Conservation (phyloP, 2,113 vertebrate genomes). For the Chaenocephalus aceratus region DNA sequence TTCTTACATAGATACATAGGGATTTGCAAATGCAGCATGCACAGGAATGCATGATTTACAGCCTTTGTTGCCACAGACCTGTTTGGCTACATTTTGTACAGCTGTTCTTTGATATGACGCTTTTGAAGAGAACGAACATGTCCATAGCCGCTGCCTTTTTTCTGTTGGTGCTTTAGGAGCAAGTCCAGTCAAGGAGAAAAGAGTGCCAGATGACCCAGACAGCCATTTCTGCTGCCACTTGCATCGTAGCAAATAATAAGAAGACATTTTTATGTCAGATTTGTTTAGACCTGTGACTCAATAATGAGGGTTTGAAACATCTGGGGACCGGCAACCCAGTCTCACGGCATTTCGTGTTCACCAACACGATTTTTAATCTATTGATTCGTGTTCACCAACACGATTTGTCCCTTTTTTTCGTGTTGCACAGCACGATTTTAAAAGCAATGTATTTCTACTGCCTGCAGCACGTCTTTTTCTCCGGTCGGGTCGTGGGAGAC, state of each 20-base stretch:
- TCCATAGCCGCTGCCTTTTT: slow-evolving; percentile 22
- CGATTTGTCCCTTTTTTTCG: no score
- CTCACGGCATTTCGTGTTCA: no score
- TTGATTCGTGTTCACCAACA: no score
- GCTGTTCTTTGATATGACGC: slow-evolving; percentile 4
- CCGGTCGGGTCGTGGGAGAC: no score
- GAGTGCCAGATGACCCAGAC: background rate
- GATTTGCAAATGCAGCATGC: background rate
- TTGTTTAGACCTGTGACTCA: background rate
- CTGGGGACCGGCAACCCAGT: no score
- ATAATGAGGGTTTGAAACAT: no score
- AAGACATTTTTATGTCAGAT: background rate
- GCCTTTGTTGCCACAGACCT: background rate
- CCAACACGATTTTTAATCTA: no score
- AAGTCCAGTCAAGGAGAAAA: background rate
- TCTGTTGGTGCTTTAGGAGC: background rate
- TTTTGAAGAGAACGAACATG: slow-evolving; percentile 6
- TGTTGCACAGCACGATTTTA: no score
- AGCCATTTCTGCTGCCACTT: background rate
- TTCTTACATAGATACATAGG: background rate
- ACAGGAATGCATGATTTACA: slow-evolving; percentile 6
- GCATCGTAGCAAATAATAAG: background rate
- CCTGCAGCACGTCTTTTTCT: no score
- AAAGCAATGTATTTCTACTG: no score
- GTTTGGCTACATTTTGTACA: background rate